Conservation (phyloP, 2,888 invertebrate species). For the Epirrhoe tristata region DNA sequence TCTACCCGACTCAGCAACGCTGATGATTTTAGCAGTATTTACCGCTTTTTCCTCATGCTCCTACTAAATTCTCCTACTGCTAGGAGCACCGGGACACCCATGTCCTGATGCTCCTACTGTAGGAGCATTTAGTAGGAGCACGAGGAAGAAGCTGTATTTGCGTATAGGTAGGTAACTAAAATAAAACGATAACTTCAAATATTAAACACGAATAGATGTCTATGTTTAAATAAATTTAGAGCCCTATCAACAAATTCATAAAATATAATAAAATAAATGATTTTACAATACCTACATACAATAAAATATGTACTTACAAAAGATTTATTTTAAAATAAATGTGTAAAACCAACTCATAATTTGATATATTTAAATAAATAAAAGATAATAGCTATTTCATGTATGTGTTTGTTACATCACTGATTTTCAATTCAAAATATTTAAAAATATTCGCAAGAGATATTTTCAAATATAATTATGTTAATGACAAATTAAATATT, state of each 20-base stretch:
- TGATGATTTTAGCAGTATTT: too few species aligned
- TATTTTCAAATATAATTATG: not conserved
- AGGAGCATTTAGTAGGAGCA: too few species aligned
- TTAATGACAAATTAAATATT: not conserved
- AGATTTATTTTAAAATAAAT: not conserved
- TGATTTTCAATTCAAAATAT: not conserved
- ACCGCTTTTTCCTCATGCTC: too few species aligned
- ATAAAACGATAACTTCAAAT: not conserved
- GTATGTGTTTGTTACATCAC: not conserved
- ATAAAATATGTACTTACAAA: not conserved
- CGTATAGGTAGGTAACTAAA: not conserved
- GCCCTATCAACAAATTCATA: not conserved
- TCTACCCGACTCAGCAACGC: too few species aligned
- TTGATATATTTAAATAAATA: not conserved
- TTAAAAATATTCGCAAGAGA: not conserved
- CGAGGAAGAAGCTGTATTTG: too few species aligned
- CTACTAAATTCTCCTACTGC: too few species aligned
- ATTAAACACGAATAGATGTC: not conserved
- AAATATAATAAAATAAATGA: not conserved
- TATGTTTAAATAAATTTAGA: not conserved
- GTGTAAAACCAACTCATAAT: not conserved
- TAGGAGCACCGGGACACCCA: too few species aligned
- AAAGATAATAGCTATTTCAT: not conserved
- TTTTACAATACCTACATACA: not conserved
- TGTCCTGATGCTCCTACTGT: too few species aligned